Conservation (phyloP, 2,113 vertebrate genomes). For the Pachypanchax playfairii region DNA sequence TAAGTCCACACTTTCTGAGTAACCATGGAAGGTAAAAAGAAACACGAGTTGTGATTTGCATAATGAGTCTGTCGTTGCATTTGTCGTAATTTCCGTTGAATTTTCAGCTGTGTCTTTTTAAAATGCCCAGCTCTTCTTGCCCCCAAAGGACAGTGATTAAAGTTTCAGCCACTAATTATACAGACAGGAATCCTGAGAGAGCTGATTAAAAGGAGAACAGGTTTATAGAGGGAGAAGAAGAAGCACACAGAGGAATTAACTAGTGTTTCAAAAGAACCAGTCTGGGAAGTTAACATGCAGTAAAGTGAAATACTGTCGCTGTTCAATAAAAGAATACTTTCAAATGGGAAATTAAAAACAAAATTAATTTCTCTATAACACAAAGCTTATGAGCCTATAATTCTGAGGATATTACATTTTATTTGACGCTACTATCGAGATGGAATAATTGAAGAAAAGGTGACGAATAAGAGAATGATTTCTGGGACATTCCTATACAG, state of each 20-base stretch:
- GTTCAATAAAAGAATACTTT: constrained; percentile 28
- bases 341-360: no score
- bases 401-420: no score
- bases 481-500: no score
- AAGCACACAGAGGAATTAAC: constrained; percentile 24
- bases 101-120: constrained; percentile 21
- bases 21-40: neutral
- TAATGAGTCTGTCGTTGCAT: neutral
- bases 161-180: constrained; percentile 66
- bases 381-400: neutral
- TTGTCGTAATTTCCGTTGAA: neutral
- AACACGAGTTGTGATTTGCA: constrained; percentile 2
- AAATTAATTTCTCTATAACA: neutral
- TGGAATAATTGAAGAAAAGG: constrained; percentile 7
- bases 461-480: neutral
- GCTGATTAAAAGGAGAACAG: constrained; percentile 65
- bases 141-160: constrained; percentile 60
- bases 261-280: constrained; percentile 5
- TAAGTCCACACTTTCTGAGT: neutral
- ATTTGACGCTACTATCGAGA: neutral
- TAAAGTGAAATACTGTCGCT: neutral
- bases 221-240: constrained; percentile 33
- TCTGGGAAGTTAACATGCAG: neutral
- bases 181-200: constrained; percentile 56
- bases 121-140: constrained; percentile 32